Evolutionary conservation across 2,888 invertebrate species (phyloP).

Genomic region (Venustoraphidia nigricollis): DNA sequence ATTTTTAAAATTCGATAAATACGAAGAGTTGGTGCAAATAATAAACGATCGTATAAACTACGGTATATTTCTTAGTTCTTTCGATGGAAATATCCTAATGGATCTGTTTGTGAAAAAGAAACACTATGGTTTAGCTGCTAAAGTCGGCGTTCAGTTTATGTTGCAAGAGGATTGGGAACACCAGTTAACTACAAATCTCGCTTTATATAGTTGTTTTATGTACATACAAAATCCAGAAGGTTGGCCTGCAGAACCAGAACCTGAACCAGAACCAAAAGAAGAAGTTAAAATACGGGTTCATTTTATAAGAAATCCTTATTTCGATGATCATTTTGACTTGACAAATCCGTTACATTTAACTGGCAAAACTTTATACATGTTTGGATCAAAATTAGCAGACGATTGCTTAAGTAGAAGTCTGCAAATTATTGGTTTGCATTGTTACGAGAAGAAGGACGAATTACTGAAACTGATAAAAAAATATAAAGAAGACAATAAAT

Average conservation of each 20-base stretch:
- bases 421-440: constrained; percentile 46
- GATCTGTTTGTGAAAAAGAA: constrained; percentile 57
- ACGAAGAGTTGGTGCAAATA: constrained; percentile 51
- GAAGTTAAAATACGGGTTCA: constrained; percentile 42
- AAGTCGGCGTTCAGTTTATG: constrained; percentile 66
- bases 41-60: constrained; percentile 71
- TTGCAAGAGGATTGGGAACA: constrained; percentile 74
- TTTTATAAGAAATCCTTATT: constrained; percentile 65
- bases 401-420: constrained; percentile 38
- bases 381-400: constrained; percentile 30
- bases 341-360: constrained; percentile 50
- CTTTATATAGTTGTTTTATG: constrained; percentile 59
- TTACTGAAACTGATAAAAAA: constrained; percentile 20
- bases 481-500: constrained; percentile 13
- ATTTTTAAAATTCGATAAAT: constrained; percentile 35
- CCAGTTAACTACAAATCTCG: constrained; percentile 49
- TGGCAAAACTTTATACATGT: constrained; percentile 67
- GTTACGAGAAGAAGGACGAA: constrained; percentile 50
- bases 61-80: constrained; percentile 81
- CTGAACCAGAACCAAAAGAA: constrained; percentile 23
- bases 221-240: constrained; percentile 39
- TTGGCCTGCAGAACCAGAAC: constrained; percentile 29
- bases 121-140: constrained; percentile 55
- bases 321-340: constrained; percentile 85
- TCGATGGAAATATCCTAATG: constrained; percentile 62